These are phyloP conservation scores for Drosophila colorata DNA, from an alignment of 2,888 invertebrate species.

Conservation along the genomic window DNA sequence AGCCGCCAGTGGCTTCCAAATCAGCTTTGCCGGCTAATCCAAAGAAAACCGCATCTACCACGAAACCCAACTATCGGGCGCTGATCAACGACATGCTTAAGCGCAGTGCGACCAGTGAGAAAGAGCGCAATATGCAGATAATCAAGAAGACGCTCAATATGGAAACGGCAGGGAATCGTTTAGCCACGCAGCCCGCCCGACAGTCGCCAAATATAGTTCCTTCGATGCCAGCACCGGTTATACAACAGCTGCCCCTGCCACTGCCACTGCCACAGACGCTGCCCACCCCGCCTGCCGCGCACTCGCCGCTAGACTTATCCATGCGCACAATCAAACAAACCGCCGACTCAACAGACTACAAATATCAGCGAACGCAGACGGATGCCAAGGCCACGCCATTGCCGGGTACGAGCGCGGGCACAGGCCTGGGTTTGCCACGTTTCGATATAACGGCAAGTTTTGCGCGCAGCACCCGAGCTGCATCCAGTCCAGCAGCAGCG, in stretches of 20 bases:
- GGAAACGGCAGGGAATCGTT: slow-evolving; percentile 47
- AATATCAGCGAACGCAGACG: slow-evolving; percentile 62
- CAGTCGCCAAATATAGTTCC: slow-evolving; percentile 12
- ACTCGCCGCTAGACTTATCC: slow-evolving; percentile 93
- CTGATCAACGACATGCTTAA: slow-evolving; percentile 82
- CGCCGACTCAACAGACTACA: slow-evolving; percentile 92
- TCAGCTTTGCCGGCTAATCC: slow-evolving; percentile 12
- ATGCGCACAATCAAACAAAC: slow-evolving; percentile 95
- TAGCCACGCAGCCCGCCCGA: neutral
- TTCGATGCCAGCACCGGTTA: slow-evolving; percentile 4
- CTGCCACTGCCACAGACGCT: slow-evolving; percentile 1
- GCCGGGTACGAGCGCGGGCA: neutral
- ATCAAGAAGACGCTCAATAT: slow-evolving; percentile 84
- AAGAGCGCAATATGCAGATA: slow-evolving; percentile 84
- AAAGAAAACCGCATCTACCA: slow-evolving; percentile 58
- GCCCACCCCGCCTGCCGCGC: slow-evolving; percentile 31
- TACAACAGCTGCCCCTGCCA: slow-evolving; percentile 10
- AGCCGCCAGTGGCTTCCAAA: slow-evolving; percentile 20
- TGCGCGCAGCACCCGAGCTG: slow-evolving; percentile 51
- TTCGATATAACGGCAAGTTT: slow-evolving; percentile 93
- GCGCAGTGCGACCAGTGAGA: slow-evolving; percentile 82
- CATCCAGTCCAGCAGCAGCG: slow-evolving; percentile 10
- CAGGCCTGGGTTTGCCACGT: slow-evolving; percentile 87
- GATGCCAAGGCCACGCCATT: neutral
- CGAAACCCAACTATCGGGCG: slow-evolving; percentile 83